Evolutionary conservation across 1,140 invertebrate species (phyloP).

Genomic region (Gonatopus flavifemur): DNA sequence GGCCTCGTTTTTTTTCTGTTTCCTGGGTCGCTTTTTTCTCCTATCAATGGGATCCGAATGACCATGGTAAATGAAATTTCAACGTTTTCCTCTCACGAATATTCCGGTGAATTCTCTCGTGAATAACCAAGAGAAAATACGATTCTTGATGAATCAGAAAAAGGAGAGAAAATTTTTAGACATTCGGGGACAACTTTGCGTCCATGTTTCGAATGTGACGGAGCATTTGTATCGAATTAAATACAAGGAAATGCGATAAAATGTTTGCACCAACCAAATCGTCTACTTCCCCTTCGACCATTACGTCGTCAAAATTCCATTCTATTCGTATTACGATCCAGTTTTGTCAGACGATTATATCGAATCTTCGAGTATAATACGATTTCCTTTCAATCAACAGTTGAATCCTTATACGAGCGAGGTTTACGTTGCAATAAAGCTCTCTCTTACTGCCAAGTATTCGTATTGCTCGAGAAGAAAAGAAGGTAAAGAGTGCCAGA

Average conservation of each 20-base stretch:
- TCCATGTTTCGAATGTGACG: too few relatives aligned
- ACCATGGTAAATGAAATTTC: constrained; percentile 4
- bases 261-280: too few relatives aligned
- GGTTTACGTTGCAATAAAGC: constrained; percentile 39
- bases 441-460: constrained; percentile 1
- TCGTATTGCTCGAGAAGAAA: constrained; percentile 6
- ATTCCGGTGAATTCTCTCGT: too few relatives aligned
- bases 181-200: too few relatives aligned
- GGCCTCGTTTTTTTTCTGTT: constrained; percentile 17
- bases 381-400: constrained; percentile 42
- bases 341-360: constrained; percentile 24
- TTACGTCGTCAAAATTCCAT: too few relatives aligned
- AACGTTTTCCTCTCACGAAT: too few relatives aligned
- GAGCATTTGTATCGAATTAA: too few relatives aligned
- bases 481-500: constrained; percentile 2
- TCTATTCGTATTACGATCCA: constrained; percentile 6
- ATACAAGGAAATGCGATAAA: too few relatives aligned
- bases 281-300: too few relatives aligned
- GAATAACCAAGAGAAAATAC: background rate
- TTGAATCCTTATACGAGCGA: constrained; percentile 30
- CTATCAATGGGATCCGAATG: background rate
- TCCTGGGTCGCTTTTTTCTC: constrained; percentile 13
- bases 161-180: too few relatives aligned
- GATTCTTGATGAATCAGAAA: constrained; percentile 10
- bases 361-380: constrained; percentile 11